phyloP scores from a whole-genome alignment of 2,113 vertebrate species.

The Leptosomus discolor region DNA sequence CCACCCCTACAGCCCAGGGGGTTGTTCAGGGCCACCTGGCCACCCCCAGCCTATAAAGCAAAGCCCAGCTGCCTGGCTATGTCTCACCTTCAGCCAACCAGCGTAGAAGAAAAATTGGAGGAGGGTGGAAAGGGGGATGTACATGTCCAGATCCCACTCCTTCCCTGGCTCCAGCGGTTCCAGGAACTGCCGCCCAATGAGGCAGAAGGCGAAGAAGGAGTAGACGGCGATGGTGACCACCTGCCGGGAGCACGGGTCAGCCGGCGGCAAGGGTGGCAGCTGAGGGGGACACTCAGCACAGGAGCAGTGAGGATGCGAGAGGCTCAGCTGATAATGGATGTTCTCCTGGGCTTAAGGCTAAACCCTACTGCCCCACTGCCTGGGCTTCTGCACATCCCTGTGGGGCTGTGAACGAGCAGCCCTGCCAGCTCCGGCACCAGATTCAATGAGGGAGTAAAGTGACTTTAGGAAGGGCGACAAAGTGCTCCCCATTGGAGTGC shows the following conservation, averaged over 20 bases:
- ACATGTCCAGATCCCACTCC: conserved; percentile 75
- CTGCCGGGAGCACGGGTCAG: conserved; percentile 20
- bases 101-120: conserved; percentile 92
- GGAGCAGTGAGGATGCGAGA: background rate
- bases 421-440: fast-evolving
- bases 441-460: background rate
- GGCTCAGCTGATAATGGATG: fast-evolving
- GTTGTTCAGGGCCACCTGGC: background rate
- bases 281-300: fast-evolving
- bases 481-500: background rate
- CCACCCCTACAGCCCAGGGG: background rate
- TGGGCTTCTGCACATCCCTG: background rate
- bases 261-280: fast-evolving
- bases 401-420: background rate
- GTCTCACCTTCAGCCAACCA: conserved; percentile 86
- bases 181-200: conserved; percentile 86
- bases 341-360: no score
- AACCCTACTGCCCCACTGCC: background rate
- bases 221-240: conserved; percentile 88
- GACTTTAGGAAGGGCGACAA: background rate
- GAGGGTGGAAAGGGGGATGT: conserved; percentile 84
- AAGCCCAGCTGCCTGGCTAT: background rate
- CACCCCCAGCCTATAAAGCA: background rate
- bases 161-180: conserved; percentile 68
- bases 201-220: conserved; percentile 85